Evolutionary conservation across 1,140 invertebrate species (phyloP).

Genomic region (Mercenaria mercenaria): DNA sequence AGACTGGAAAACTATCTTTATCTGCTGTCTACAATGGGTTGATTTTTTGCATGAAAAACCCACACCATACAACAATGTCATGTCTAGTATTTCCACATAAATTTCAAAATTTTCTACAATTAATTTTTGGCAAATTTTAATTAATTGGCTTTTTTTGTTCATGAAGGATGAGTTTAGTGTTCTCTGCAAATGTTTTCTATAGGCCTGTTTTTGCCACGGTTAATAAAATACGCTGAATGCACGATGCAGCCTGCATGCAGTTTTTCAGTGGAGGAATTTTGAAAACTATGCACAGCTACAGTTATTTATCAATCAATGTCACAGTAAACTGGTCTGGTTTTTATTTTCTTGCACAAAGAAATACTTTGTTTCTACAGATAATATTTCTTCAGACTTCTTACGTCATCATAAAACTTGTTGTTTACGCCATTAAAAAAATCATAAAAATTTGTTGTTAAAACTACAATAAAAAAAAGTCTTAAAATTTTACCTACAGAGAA

Average conservation of each 20-base stretch:
- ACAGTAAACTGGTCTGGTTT: neutral
- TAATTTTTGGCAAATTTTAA: too few relatives aligned
- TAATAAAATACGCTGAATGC: neutral
- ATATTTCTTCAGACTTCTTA: neutral
- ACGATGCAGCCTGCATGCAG: neutral
- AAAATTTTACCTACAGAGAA: too few relatives aligned
- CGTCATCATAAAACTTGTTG: neutral
- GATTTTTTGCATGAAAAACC: too few relatives aligned
- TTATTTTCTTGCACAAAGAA: conserved; percentile 2
- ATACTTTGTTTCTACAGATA: neutral
- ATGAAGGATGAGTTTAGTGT: neutral
- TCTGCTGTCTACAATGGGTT: too few relatives aligned
- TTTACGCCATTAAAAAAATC: neutral
- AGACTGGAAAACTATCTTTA: too few relatives aligned
- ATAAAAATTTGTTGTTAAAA: neutral
- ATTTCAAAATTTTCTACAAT: too few relatives aligned
- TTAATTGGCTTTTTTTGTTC: too few relatives aligned
- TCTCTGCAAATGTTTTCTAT: neutral
- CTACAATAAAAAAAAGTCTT: too few relatives aligned
- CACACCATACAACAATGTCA: too few relatives aligned
- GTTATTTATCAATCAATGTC: conserved; percentile 38
- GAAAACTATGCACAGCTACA: neutral
- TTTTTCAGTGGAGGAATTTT: neutral
- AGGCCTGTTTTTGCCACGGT: neutral
- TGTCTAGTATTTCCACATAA: too few relatives aligned